Evolutionary conservation across 2,113 vertebrate species (phyloP).

Genomic region (Gnathonemus longibarbis): DNA sequence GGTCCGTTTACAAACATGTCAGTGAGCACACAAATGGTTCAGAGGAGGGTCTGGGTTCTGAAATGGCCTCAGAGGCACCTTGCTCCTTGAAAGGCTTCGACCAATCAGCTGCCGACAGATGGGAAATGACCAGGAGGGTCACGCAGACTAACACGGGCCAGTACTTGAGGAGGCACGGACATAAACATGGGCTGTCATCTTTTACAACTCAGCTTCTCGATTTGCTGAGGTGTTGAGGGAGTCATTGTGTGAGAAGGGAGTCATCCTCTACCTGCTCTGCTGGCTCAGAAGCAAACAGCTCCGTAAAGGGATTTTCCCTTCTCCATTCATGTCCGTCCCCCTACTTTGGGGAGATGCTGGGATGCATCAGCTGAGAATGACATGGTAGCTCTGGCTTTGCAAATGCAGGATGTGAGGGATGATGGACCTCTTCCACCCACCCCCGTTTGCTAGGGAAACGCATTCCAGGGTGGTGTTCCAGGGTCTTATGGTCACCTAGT

Average conservation of each 20-base stretch:
- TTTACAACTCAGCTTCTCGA: background rate
- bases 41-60: background rate
- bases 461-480: background rate
- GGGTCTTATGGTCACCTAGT: background rate
- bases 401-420: background rate
- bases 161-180: background rate
- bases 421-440: background rate
- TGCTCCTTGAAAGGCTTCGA: background rate
- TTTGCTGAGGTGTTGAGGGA: background rate
- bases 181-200: background rate
- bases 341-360: background rate
- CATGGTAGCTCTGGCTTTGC: background rate
- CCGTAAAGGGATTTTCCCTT: slow-evolving; percentile 15
- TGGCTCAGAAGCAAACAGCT: slow-evolving; percentile 7
- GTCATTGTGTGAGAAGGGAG: background rate
- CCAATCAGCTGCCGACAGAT: background rate
- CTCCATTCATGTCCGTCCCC: slow-evolving; percentile 22
- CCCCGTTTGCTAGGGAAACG: background rate
- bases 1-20: background rate
- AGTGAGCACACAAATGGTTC: background rate
- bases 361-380: background rate
- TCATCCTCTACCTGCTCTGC: background rate
- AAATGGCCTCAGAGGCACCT: background rate
- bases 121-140: background rate
- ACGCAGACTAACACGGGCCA: background rate